Evolutionary conservation across 2,797 vertebrate genomes (phyloP), one percentile per base, ranked within the genome.

Genomic region (Pantherophis vulpinus): DNA sequence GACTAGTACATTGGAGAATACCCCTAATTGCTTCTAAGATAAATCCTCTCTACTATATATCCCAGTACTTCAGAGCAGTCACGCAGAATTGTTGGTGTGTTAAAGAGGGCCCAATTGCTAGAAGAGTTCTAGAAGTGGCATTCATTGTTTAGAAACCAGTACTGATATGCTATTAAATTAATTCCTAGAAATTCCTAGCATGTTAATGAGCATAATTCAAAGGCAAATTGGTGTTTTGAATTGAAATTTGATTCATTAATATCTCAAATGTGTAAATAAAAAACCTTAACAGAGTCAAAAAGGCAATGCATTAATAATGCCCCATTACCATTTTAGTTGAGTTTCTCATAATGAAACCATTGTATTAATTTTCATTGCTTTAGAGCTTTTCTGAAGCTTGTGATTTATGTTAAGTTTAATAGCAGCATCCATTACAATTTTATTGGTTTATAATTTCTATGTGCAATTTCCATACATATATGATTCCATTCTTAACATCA

Each of bases 371-470:
- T 92, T 83, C 63, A 61, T 87, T 11, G 23, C 59, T 55, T 92
- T 90, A 90, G 87, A 87, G 83, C 91, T 70, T 87, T 55, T 87
- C 70, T 94, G 79, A 90, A 90, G 54, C 91, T 42, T 55, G 16
- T 94, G 70, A 91, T 89, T 87, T 23, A n/a, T 87, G 23, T 90
- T 87, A 90, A 56, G 54, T 92, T 87, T 90, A 90, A 56, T 56
- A 90, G 29, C 63, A 10, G 55, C 61, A 89, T 90, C 29, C 42
- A 74, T 94, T 94, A 91, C 66, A 74, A 55, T 61, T 94, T 90
- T 90, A 94, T 94, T 92, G 74, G 93, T 93, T 93, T 88, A 93
- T 91, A 60, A 93, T 93, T 90, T 93, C 90, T 91, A 11, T 60
- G 91, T 93, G 74, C 63, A 88, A 60, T 91, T 93, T 60, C 60